Evolutionary conservation across 2,113 vertebrate genomes (phyloP), one percentile per base, ranked within the genome.

Genomic region (Empidonax alnorum): DNA sequence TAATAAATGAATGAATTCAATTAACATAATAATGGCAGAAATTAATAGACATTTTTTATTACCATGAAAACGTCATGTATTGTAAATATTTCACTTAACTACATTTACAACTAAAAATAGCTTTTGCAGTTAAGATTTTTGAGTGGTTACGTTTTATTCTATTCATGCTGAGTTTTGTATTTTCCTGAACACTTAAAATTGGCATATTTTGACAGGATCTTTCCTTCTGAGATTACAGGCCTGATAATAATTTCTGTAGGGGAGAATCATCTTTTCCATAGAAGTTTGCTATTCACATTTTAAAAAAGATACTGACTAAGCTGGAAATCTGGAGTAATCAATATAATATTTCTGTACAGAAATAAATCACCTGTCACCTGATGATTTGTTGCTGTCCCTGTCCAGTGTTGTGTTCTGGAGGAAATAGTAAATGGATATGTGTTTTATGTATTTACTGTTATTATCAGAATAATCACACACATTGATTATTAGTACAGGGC

Each of bases 1-100:
- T 90, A 58, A 73, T 42, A 66, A 73, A 69, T 37, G 7, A 71
- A 31, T 86, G 5, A 84, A 90, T 93, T 77, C 42, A 78, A 25
- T 94, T 95, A 94, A 68, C 59, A 74, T 71, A 50, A 86, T 66
- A 93, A 90, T 69, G 55, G 37, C 31, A 86, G 79, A 92, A 94
- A 65, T 80, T 80, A 84, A 55, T 44, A 81, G n/a, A 20, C n/a
- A 25, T 62, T 65, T 94, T 79, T 93, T 55, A 89, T 82, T 78
- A 49, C n/a, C n/a, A 10, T 87, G 73, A 35, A 71, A 89, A 44
- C 55, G 22, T 67, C 35, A 55, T 39, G 42, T 61, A 49, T 84
- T 81, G 73, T 95, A 92, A 74, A 72, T 92, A 89, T 74, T 93
- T 59, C 39, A 31, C 47, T 72, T 82, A 63, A 55, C 53, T 87